Conservation (phyloP, 2,797 vertebrate species). For the Carapus acus region DNA sequence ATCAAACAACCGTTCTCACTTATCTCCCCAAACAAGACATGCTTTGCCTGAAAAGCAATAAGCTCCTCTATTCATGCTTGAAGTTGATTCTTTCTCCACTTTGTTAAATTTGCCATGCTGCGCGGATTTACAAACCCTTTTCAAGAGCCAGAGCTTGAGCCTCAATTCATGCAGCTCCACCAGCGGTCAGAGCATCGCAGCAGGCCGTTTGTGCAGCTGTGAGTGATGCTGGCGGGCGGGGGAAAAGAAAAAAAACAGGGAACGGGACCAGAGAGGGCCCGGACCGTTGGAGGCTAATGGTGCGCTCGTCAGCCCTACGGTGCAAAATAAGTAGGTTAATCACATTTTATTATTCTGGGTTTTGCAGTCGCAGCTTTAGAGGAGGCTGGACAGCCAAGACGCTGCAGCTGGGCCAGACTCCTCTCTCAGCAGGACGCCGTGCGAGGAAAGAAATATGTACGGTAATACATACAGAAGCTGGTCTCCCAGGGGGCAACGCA, state of each 20-base stretch:
- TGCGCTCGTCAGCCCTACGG: too few relatives aligned
- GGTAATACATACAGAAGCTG: conserved; percentile 16
- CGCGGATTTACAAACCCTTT: conserved; percentile 47
- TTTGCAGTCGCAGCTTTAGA: conserved; percentile 15
- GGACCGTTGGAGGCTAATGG: conserved; percentile 6
- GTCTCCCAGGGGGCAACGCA: conserved; percentile 53
- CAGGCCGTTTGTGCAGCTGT: too few relatives aligned
- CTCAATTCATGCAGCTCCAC: conserved; percentile 36
- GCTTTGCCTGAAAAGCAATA: conserved; percentile 57
- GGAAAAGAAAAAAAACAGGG: too few relatives aligned
- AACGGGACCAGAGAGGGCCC: neutral
- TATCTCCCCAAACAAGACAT: conserved; percentile 61
- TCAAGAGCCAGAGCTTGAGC: conserved; percentile 38
- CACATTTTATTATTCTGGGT: conserved; percentile 17
- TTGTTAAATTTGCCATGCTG: conserved; percentile 53
- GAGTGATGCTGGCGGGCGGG: too few relatives aligned
- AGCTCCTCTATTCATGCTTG: conserved; percentile 57
- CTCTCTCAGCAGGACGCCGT: conserved; percentile 32
- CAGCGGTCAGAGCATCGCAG: conserved; percentile 11
- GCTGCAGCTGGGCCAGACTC: conserved; percentile 27
- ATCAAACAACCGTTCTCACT: conserved; percentile 61
- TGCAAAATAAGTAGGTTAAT: conserved; percentile 7
- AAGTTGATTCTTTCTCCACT: conserved; percentile 58
- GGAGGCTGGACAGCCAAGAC: conserved; percentile 23
- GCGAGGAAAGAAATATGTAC: conserved; percentile 20